phyloP scores from a whole-genome alignment of 2,797 vertebrate species.

The Ctenochaetus hawaiiensis region DNA sequence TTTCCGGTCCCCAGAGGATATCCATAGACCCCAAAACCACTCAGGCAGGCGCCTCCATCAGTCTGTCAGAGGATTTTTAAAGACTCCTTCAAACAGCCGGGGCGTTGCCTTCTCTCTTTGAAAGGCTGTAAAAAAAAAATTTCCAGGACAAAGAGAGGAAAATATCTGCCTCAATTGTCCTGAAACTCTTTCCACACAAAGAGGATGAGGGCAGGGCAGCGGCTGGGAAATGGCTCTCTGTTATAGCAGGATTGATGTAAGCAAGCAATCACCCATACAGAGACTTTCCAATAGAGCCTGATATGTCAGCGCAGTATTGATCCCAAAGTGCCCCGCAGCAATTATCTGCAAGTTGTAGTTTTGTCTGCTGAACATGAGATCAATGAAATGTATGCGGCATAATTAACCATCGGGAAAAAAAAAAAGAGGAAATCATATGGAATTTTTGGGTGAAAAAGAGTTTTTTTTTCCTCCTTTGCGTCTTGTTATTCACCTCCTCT shows the following conservation, averaged over 20 bases:
- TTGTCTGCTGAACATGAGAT: conserved; percentile 54
- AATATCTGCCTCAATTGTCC: conserved; percentile 27
- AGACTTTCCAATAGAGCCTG: conserved; percentile 68
- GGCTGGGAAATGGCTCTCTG: conserved; percentile 55
- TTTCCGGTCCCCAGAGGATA: conserved; percentile 48
- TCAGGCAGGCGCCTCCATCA: conserved; percentile 6
- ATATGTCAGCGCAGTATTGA: conserved; percentile 68
- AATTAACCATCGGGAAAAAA: conserved; percentile 22
- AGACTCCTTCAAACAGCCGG: conserved; percentile 12
- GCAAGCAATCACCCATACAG: conserved; percentile 59
- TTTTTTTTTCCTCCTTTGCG: not conserved
- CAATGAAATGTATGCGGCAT: conserved; percentile 47
- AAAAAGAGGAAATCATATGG: not conserved
- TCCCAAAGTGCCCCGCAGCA: conserved; percentile 65
- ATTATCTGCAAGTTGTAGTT: conserved; percentile 69
- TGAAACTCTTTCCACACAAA: conserved; percentile 37
- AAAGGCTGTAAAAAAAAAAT: not conserved
- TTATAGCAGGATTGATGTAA: conserved; percentile 58
- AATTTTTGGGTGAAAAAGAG: not conserved
- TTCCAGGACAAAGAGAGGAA: conserved; percentile 29
- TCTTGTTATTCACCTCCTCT: too few species aligned
- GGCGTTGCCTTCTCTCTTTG: not conserved
- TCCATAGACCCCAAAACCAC: conserved; percentile 42
- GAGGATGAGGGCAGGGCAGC: conserved; percentile 60
- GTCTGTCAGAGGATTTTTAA: not conserved